Percentiles rank a stretch among this genome's conserved stretches.
phyloP scores from a whole-genome alignment of 2,113 vertebrate species.

The Siniperca chuatsi region DNA sequence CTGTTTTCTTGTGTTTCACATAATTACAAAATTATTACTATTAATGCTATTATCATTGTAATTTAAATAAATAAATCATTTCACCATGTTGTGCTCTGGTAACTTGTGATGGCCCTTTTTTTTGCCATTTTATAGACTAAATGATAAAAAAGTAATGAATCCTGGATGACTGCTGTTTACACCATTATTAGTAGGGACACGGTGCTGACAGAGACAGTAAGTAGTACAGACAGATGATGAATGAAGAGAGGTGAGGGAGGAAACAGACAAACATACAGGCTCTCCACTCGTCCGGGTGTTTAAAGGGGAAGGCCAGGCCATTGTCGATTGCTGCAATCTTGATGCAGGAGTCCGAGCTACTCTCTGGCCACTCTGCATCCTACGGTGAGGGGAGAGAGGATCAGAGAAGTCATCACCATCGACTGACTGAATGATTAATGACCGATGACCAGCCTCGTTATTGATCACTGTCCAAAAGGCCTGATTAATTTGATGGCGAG shows the following conservation, averaged over 20 bases:
- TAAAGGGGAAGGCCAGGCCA: constrained; percentile 97
- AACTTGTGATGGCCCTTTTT: not conserved
- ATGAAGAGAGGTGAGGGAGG: not conserved
- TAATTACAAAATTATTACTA: not conserved
- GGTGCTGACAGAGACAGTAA: not conserved
- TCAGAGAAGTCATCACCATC: not conserved
- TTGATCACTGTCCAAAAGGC: constrained; percentile 40
- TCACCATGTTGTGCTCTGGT: not conserved
- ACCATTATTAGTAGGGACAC: not conserved
- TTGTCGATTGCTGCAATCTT: constrained; percentile 98
- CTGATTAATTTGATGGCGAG: constrained; percentile 41
- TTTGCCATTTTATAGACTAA: not conserved
- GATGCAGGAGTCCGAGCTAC: constrained; percentile 78
- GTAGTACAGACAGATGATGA: not conserved
- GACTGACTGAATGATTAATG: constrained; percentile 22
- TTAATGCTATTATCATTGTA: not conserved
- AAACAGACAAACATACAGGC: constrained; percentile 61
- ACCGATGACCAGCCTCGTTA: not conserved
- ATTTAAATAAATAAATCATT: not conserved
- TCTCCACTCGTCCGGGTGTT: constrained; percentile 98
- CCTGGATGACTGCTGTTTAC: not conserved
- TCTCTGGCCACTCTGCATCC: constrained; percentile 84
- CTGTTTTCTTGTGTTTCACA: not conserved
- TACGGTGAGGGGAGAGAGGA: constrained; percentile 25
- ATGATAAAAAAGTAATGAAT: not conserved